phyloP scores from a whole-genome alignment of 2,113 vertebrate genomes.

The Geococcyx californianus region DNA sequence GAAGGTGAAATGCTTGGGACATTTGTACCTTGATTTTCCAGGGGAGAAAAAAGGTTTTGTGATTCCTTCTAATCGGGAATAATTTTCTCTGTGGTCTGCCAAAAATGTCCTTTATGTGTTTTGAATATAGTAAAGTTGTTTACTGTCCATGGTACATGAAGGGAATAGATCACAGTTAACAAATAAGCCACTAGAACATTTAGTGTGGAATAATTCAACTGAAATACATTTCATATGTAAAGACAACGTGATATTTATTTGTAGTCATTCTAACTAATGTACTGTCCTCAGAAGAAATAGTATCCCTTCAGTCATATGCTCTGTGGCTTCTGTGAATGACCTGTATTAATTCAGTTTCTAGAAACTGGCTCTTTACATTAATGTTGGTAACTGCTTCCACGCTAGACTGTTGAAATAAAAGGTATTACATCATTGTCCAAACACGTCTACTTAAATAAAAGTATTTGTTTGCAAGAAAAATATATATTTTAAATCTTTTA shows the following conservation, averaged over 20 bases:
- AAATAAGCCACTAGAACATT: slow-evolving; percentile 43
- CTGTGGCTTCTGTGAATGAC: slow-evolving; percentile 81
- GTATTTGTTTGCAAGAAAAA: slow-evolving; percentile 77
- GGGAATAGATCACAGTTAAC: slow-evolving; percentile 33
- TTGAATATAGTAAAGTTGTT: slow-evolving; percentile 27
- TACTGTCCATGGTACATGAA: slow-evolving; percentile 40
- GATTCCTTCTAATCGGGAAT: neutral
- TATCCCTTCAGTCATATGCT: slow-evolving; percentile 73
- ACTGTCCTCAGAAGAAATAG: slow-evolving; percentile 53
- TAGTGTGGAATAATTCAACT: slow-evolving; percentile 35
- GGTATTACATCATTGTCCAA: slow-evolving; percentile 73
- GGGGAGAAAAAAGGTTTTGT: neutral
- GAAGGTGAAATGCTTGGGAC: neutral
- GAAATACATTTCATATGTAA: slow-evolving; percentile 54
- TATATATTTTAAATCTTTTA: slow-evolving; percentile 64
- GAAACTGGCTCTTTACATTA: slow-evolving; percentile 79
- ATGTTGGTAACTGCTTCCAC: slow-evolving; percentile 73
- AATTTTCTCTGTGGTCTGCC: neutral
- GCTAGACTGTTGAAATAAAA: slow-evolving; percentile 75
- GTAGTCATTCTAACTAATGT: slow-evolving; percentile 39
- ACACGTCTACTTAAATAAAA: slow-evolving; percentile 73
- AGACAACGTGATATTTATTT: slow-evolving; percentile 61
- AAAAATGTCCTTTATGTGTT: slow-evolving; percentile 9
- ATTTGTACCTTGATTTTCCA: neutral
- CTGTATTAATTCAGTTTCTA: slow-evolving; percentile 74